Base-by-base conservation (phyloP, 1,140 invertebrate species). In the Achatina immaculata region DNA sequence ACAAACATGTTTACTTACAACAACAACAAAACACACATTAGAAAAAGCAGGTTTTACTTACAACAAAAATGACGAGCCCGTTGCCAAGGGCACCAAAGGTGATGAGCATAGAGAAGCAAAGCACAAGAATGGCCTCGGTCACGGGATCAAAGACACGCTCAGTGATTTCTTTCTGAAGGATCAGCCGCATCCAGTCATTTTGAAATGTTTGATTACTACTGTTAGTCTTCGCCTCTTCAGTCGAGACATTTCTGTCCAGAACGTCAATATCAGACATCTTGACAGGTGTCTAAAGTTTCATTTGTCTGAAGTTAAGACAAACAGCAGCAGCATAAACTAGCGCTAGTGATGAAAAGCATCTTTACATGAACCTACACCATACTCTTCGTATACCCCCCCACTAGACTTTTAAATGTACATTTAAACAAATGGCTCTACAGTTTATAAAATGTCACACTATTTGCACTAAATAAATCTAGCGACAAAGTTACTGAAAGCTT, bases 81-180 rank as follows among this genome's bases (percentile, higher is more conserved):
- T 96, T 96, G 38, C 96, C 96, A 68, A 94, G 90, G 16, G 95
- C 93, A 14, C 96, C 96, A 74, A 96, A 93, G 2, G 95, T 90
- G 79, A 96, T 96, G 45, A 97, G 91, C 11, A 95, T 88, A 0
- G 93, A 92, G 90, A 96, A 96, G 83, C 94, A 93, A 0, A 93
- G 90, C 40, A 95, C 94, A 0, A 96, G 93, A 2, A 88, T 77
- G 1, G 81, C 73, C 73, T 89, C 86, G 0, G 86, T 86, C 2
- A 80, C 48, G 45, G 74, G 42, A 36, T 86, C 82, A 78, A 89
- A 89, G 34, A 58, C 24, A 16, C 78, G 72, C 62, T 48, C 65
- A 19, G 69, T 28, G 24, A 62, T 71, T 31, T 74, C 78, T 58
- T 82, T 72, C 62, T 80, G 77, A 48, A 84, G 28, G 1, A 81